Percentiles rank a stretch among this genome's conserved stretches.
phyloP scores from a whole-genome alignment of 1,140 invertebrate species.

The Lasioglossum baleicum region DNA sequence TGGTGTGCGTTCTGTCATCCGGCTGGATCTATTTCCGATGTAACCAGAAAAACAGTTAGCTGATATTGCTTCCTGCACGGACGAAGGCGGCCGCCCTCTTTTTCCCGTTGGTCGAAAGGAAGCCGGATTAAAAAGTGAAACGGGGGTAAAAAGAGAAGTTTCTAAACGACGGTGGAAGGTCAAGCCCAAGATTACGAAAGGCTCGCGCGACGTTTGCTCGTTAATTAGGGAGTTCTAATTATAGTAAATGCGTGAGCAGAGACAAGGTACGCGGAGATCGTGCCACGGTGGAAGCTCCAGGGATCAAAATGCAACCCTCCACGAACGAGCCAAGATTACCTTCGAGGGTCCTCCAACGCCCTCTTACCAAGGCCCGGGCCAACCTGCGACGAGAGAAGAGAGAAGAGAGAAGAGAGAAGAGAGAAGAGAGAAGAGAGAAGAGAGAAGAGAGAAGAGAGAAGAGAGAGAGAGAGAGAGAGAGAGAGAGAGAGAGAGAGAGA shows the following conservation, averaged over 20 bases:
- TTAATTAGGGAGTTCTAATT: conserved; percentile 72
- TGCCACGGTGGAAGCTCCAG: conserved; percentile 73
- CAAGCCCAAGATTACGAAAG: conserved; percentile 63
- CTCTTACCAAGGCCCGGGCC: conserved; percentile 59
- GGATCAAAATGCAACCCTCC: conserved; percentile 77
- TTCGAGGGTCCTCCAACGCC: conserved; percentile 69
- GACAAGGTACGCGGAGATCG: conserved; percentile 67
- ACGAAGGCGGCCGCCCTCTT: background rate
- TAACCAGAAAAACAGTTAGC: no score
- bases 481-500: no score
- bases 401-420: no score
- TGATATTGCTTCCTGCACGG: no score
- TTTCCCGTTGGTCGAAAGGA: background rate
- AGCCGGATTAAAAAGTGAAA: conserved; percentile 40
- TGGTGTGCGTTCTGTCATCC: no score
- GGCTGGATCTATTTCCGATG: no score
- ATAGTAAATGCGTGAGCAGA: conserved; percentile 68
- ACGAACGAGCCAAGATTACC: conserved; percentile 75
- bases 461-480: background rate
- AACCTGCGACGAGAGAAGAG: conserved; percentile 50
- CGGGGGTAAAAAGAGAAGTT: conserved; percentile 5
- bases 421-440: background rate
- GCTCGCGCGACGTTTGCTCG: conserved; percentile 64
- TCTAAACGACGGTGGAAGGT: conserved; percentile 61
- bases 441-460: no score